These are phyloP conservation scores for Alectoris magna DNA, from an alignment of 2,797 vertebrate genomes.

Conservation along the genomic window DNA sequence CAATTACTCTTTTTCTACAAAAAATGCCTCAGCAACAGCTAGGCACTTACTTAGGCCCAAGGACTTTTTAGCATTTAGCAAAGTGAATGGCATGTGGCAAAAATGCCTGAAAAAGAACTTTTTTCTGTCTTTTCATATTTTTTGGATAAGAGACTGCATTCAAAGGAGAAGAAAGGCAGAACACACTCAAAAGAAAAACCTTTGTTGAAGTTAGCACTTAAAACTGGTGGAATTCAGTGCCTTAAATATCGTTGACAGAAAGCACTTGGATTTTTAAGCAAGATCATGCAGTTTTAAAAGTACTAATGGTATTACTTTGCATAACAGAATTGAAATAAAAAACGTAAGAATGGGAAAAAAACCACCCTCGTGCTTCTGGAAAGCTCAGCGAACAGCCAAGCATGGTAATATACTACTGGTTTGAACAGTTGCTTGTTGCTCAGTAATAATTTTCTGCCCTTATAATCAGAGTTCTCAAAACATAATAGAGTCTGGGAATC, in stretches of 20 bases:
- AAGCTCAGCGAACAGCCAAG: neutral
- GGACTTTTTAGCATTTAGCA: conserved; percentile 18
- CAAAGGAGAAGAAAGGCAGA: neutral
- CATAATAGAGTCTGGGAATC: conserved; percentile 31
- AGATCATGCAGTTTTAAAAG: conserved; percentile 1
- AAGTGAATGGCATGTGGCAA: neutral
- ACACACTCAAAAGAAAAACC: conserved; percentile 35
- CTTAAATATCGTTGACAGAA: neutral
- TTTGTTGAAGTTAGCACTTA: conserved; percentile 40
- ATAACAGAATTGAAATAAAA: neutral
- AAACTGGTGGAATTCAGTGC: conserved; percentile 25
- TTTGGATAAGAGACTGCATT: conserved; percentile 40
- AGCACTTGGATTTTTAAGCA: conserved; percentile 2
- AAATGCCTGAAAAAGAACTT: conserved; percentile 24
- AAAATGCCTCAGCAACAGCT: conserved; percentile 30
- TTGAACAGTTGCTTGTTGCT: conserved; percentile 5
- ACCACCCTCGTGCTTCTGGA: neutral
- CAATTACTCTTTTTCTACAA: conserved; percentile 15
- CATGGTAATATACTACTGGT: conserved; percentile 11
- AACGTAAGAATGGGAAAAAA: rapidly evolving
- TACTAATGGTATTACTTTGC: neutral
- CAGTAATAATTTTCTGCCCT: conserved; percentile 54
- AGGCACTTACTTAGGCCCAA: neutral
- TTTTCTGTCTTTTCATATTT: conserved; percentile 39
- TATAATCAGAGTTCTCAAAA: conserved; percentile 52